Conservation (phyloP, 1,140 invertebrate genomes). For the Tetragonula clypearis region DNA sequence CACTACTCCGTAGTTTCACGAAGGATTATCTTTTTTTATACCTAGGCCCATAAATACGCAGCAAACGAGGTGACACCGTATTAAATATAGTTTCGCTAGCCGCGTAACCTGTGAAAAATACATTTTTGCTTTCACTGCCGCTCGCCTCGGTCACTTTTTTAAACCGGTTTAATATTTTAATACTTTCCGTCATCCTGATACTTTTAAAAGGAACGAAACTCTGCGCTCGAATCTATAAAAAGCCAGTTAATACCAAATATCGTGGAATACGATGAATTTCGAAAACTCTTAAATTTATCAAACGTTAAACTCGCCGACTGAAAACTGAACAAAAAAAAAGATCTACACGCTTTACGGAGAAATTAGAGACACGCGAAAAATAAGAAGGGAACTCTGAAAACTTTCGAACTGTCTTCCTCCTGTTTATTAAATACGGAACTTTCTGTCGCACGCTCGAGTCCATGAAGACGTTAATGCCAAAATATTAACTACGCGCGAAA, state of each 20-base stretch:
- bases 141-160: neutral
- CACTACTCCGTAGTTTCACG: neutral
- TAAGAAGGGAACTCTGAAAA: neutral
- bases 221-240: neutral
- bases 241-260: neutral
- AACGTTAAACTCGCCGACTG: neutral
- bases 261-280: neutral
- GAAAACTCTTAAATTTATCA: neutral
- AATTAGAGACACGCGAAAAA: neutral
- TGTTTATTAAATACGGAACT: neutral
- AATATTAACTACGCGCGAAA: neutral
- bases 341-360: neutral
- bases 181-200: neutral
- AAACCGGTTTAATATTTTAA: neutral
- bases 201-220: neutral
- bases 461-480: neutral
- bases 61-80: slow-evolving; percentile 2
- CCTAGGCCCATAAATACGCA: slow-evolving; percentile 4
- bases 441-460: too few relatives aligned
- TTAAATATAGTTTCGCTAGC: slow-evolving; percentile 25
- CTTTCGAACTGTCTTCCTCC: neutral
- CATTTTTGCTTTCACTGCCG: neutral
- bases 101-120: neutral
- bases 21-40: neutral
- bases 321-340: neutral